A percentile compares a stretch with the other conserved stretches of the same genome.
Evolutionary conservation across 2,113 vertebrate species (phyloP).

Genomic region (Ptilonorhynchus violaceus): DNA sequence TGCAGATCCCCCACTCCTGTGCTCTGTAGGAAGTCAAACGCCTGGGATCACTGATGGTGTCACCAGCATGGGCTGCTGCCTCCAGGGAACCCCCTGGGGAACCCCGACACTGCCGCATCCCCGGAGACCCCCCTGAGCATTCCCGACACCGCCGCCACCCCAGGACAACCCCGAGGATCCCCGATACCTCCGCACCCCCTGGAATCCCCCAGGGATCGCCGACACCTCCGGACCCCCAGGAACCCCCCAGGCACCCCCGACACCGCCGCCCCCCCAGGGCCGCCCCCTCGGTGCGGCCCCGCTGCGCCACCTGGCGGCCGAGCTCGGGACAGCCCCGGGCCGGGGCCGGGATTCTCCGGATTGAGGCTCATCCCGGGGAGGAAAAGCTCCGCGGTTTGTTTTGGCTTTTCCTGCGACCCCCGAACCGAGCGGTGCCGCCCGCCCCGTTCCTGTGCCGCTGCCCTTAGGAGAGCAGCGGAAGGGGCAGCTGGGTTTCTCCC

Average conservation of each 20-base stretch:
- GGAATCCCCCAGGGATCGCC: too few relatives aligned
- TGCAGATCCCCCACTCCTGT: rapidly evolving
- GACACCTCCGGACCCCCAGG: too few relatives aligned
- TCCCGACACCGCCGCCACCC: too few relatives aligned
- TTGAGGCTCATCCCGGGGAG: rapidly evolving
- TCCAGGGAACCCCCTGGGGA: not conserved
- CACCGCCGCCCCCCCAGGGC: not conserved
- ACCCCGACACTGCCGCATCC: not conserved
- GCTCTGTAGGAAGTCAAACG: rapidly evolving
- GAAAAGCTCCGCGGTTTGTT: not conserved
- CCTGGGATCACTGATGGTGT: rapidly evolving
- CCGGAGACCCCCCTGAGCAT: too few relatives aligned
- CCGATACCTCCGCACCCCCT: too few relatives aligned
- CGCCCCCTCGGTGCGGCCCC: not conserved
- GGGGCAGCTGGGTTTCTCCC: rapidly evolving
- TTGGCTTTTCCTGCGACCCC: not conserved
- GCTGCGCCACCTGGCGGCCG: not conserved
- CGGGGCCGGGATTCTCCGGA: not conserved
- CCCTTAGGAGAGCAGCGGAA: not conserved
- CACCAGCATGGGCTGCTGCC: rapidly evolving
- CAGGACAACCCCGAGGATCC: too few relatives aligned
- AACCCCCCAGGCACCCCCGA: not conserved
- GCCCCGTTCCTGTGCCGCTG: not conserved
- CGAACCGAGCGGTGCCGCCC: not conserved
- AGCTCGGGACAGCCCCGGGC: not conserved